These are phyloP conservation scores for Corbicula japonica DNA, from an alignment of 2,888 invertebrate species.

Conservation along the genomic window DNA sequence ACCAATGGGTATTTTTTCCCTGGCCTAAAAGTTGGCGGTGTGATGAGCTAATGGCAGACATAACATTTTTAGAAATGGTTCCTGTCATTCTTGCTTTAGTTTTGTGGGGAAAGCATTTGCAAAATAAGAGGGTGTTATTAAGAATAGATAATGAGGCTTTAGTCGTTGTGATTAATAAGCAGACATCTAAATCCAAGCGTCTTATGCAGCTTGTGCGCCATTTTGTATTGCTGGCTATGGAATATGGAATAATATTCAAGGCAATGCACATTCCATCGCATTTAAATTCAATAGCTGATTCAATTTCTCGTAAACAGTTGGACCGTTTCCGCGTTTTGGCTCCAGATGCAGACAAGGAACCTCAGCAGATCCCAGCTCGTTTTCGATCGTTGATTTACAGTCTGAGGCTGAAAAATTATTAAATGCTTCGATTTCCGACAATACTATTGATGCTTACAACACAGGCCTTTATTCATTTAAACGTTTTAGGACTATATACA, in stretches of 20 bases:
- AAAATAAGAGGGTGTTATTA: slow-evolving; percentile 11
- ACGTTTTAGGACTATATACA: background rate
- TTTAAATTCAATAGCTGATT: slow-evolving; percentile 23
- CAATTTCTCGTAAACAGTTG: slow-evolving; percentile 35
- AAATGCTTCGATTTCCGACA: too few species aligned
- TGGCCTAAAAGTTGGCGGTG: too few species aligned
- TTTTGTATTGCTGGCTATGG: slow-evolving; percentile 28
- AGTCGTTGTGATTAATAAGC: slow-evolving; percentile 23
- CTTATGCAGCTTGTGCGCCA: slow-evolving; percentile 18
- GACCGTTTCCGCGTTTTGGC: slow-evolving; percentile 3
- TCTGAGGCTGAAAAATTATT: too few species aligned
- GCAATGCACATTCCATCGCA: slow-evolving; percentile 22
- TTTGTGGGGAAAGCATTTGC: background rate
- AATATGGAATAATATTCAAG: slow-evolving; percentile 21
- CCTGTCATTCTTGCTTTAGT: background rate
- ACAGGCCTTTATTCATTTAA: too few species aligned
- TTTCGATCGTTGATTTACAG: too few species aligned
- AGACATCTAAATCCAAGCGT: slow-evolving; percentile 35
- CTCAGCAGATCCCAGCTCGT: too few species aligned
- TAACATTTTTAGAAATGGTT: slow-evolving; percentile 14
- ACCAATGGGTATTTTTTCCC: background rate
- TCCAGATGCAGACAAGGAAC: too few species aligned
- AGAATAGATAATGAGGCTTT: slow-evolving; percentile 33
- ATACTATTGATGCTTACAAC: too few species aligned
- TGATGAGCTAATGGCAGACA: background rate